Conservation (phyloP, 1,140 invertebrate genomes). For the Akabosia matsudoensis region DNA sequence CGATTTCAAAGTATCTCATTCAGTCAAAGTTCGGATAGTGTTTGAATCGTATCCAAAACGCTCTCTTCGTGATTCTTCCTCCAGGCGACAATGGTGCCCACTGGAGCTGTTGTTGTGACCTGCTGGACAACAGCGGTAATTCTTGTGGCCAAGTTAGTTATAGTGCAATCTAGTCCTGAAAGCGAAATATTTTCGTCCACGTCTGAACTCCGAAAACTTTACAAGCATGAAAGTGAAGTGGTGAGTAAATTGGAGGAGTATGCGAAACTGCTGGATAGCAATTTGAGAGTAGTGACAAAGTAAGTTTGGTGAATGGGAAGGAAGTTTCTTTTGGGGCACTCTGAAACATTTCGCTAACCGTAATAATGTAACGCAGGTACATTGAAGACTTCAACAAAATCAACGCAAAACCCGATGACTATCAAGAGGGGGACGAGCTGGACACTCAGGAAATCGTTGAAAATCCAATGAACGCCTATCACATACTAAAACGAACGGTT, state of each 20-base stretch:
- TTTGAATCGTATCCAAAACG: neutral
- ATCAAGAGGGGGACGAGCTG: constrained; percentile 15
- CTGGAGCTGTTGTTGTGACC: neutral
- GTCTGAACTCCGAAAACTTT: constrained; percentile 37
- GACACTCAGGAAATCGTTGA: constrained; percentile 30
- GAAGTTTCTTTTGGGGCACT: neutral
- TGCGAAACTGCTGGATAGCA: constrained; percentile 29
- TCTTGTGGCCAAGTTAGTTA: neutral
- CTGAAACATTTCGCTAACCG: neutral
- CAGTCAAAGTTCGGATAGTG: neutral
- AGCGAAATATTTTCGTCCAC: constrained; percentile 42
- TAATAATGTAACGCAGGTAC: constrained; percentile 30
- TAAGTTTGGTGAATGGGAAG: no score
- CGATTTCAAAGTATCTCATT: neutral
- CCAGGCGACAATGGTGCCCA: neutral
- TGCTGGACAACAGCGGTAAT: neutral
- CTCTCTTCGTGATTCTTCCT: neutral
- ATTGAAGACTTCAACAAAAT: constrained; percentile 38
- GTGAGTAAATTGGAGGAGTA: constrained; percentile 37
- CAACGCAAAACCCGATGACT: neutral
- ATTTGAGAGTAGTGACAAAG: constrained; percentile 38
- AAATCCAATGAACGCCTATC: constrained; percentile 41
- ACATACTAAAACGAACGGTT: constrained; percentile 39
- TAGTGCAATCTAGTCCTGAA: constrained; percentile 7
- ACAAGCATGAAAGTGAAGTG: constrained; percentile 37